Conservation (phyloP, 1,140 invertebrate species). For the Tetraneura akinire region DNA sequence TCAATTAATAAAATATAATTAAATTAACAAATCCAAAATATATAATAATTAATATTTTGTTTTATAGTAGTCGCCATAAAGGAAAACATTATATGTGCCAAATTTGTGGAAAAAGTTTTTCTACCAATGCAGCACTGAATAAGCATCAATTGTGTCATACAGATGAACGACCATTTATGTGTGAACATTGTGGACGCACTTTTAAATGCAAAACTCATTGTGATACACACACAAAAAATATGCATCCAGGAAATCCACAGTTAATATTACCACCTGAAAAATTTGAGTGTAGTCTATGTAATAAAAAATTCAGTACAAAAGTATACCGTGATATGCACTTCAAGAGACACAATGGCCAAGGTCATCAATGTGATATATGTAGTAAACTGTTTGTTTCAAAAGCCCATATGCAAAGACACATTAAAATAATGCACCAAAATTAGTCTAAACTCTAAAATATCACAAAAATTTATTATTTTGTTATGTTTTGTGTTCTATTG, state of each 20-base stretch:
- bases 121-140: constrained; percentile 61
- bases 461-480: too few relatives aligned
- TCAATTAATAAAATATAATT: background rate
- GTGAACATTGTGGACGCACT: constrained; percentile 68
- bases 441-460: background rate
- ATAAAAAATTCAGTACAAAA: constrained; percentile 42
- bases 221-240: constrained; percentile 41
- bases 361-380: constrained; percentile 29
- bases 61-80: constrained; percentile 55
- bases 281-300: constrained; percentile 35
- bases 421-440: constrained; percentile 36
- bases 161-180: constrained; percentile 70
- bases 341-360: constrained; percentile 34
- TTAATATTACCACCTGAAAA: background rate
- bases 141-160: constrained; percentile 64
- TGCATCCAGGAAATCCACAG: constrained; percentile 5
- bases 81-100: constrained; percentile 60
- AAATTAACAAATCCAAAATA: background rate
- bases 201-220: constrained; percentile 59
- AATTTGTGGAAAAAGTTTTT: constrained; percentile 60
- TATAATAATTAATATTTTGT: background rate
- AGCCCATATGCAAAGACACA: constrained; percentile 36
- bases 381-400: constrained; percentile 44
- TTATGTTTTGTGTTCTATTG: too few relatives aligned
- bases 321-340: constrained; percentile 40